Percentiles rank a stretch among this genome's conserved stretches.
phyloP scores from a whole-genome alignment of 2,113 vertebrate genomes.

The Melozone crissalis region DNA sequence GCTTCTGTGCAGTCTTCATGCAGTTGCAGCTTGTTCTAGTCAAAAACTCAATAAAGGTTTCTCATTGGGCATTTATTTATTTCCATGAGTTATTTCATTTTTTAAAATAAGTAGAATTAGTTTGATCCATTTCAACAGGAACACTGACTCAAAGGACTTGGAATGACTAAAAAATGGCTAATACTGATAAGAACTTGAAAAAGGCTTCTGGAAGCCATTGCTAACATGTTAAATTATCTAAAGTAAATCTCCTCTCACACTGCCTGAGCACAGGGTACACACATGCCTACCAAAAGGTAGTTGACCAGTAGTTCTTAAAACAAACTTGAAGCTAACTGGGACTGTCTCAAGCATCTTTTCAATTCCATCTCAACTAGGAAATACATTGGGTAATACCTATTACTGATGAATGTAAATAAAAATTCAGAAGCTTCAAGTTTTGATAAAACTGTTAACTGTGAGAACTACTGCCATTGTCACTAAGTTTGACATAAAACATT shows the following conservation, averaged over 20 bases:
- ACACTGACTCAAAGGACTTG: background rate
- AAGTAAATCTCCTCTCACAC: background rate
- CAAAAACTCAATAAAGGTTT: background rate
- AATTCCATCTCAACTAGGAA: background rate
- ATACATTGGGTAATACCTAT: background rate
- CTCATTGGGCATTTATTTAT: background rate
- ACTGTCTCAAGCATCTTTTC: background rate
- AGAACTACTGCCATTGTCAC: background rate
- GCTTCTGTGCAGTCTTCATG: background rate
- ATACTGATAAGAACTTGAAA: background rate
- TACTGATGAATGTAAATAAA: background rate
- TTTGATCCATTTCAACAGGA: background rate
- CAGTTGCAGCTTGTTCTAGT: background rate
- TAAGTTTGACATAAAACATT: background rate
- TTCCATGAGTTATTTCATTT: background rate
- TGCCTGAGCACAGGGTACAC: background rate
- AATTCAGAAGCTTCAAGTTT: background rate
- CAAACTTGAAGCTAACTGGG: background rate
- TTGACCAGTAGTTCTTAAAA: background rate
- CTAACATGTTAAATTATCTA: background rate
- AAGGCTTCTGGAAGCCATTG: background rate
- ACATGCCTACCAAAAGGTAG: background rate
- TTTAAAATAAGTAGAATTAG: background rate
- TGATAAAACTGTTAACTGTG: background rate
- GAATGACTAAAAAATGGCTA: background rate